Percentiles rank a stretch among this genome's conserved stretches.
These are phyloP conservation scores for Spheniscus humboldti DNA, from an alignment of 2,797 vertebrate species.

Conservation along the genomic window DNA sequence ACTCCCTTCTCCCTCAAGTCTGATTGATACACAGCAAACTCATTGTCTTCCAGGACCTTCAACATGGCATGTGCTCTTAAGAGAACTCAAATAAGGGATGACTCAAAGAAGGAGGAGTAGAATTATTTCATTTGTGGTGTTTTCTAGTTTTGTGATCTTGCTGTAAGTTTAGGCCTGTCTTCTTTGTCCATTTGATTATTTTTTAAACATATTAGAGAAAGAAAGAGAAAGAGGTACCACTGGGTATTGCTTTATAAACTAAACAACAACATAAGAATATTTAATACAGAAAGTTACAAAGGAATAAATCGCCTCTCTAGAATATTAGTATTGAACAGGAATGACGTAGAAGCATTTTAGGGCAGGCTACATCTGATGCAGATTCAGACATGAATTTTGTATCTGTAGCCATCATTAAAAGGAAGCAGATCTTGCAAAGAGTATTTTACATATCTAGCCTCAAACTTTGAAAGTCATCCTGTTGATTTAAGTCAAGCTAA, in stretches of 20 bases:
- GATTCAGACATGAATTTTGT: not conserved
- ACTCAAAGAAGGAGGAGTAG: not conserved
- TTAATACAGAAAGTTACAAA: not conserved
- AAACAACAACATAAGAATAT: not conserved
- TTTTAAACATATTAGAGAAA: not conserved
- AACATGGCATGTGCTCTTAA: not conserved
- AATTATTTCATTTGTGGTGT: not conserved
- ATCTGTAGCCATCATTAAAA: not conserved
- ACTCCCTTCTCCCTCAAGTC: not conserved
- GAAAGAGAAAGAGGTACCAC: not conserved
- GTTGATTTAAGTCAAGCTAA: not conserved
- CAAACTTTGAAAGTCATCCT: not conserved
- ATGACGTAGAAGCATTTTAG: not conserved
- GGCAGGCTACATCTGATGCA: not conserved
- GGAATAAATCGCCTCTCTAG: not conserved
- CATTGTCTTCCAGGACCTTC: not conserved
- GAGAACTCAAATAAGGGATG: not conserved
- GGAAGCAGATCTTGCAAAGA: not conserved
- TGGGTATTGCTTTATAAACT: not conserved
- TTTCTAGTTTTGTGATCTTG: not conserved
- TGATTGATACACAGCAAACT: not conserved
- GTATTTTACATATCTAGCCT: not conserved
- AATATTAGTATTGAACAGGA: not conserved
- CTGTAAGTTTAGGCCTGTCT: not conserved
- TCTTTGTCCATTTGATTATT: not conserved